Base-by-base conservation (phyloP, 2,113 vertebrate species). In the Ginglymostoma cirratum region DNA sequence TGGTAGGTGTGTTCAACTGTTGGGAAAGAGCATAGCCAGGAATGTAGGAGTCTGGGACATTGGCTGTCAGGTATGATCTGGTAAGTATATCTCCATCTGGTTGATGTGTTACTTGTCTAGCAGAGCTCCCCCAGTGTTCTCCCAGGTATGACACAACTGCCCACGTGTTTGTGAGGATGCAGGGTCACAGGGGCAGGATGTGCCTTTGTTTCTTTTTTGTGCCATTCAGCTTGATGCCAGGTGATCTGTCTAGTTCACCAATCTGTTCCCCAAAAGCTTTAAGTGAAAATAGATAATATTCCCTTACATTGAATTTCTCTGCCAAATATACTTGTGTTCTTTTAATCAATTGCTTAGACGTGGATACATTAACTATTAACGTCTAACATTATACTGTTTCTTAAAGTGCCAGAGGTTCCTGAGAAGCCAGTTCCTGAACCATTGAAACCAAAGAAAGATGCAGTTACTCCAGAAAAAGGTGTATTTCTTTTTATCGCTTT, bases 381-480 rank as follows among this genome's bases (percentile, higher is more conserved):
- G 76, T 48, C 52, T 72, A 72, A 76, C 30, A 76, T 24, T 45
- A 30, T 48, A 45, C 34, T 72, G 65, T 48, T 78, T 97, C 97
- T 97, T 97, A 97, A 98, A 98, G 98, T 97, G 97, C 97, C 97
- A 96, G 96, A 96, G 21, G 24, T 96, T 34, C 97, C 96, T 96
- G 98, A 97, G 97, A 98, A 97, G 96, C 96, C 95, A 96, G 96
- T 96, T 96, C 96, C 97, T 95, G 97, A 96, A 97, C 98, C 98
- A 96, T 97, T 97, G 61, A 69, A 96, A 17, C 97, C 2, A 95
- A 95, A 95, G 67, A 98, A 98, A 97, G 1, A 98, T 96, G 97
- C 97, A 96, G 97, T 97, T 21, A 97, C 96, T 94, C 97, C 98
- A 96, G 96, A 96, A 55, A 98, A 98, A 97, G 98, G 98, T 98